Percentiles rank a stretch among this genome's conserved stretches.
These are phyloP conservation scores for Paratilapia polleni DNA, from an alignment of 2,113 vertebrate species.

Conservation along the genomic window DNA sequence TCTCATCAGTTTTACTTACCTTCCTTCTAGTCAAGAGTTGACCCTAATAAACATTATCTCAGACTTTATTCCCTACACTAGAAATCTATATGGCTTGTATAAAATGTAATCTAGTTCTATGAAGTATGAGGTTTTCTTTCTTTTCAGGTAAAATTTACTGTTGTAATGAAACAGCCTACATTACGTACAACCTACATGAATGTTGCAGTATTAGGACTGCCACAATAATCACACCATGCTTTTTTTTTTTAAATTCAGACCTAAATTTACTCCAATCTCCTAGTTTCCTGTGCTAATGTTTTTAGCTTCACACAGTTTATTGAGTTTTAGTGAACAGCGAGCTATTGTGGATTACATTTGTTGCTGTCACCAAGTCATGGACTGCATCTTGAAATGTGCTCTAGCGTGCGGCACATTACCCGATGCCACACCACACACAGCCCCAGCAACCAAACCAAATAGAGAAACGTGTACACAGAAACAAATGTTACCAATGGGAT, in stretches of 20 bases:
- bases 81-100: neutral
- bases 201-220: neutral
- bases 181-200: neutral
- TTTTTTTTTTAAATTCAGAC: neutral
- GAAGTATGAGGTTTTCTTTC: too few species aligned
- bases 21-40: neutral
- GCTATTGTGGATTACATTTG: neutral
- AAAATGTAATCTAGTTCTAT: neutral
- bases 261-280: neutral
- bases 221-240: neutral
- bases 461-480: slow-evolving; percentile 21
- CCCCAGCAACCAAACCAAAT: slow-evolving; percentile 7
- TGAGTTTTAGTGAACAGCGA: neutral
- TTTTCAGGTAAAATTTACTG: too few species aligned
- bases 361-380: neutral
- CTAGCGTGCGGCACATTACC: slow-evolving; percentile 2
- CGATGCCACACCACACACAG: slow-evolving; percentile 17
- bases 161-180: neutral
- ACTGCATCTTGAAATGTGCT: slow-evolving; percentile 21
- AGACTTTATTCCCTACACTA: neutral
- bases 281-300: neutral
- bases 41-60: neutral
- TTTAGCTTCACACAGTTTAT: neutral
- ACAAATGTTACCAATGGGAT: slow-evolving; percentile 43
- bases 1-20: neutral